Evolutionary conservation across 2,797 vertebrate species (phyloP), one percentile per base, ranked within the genome.

Genomic region (Silurus lanzhouensis): DNA sequence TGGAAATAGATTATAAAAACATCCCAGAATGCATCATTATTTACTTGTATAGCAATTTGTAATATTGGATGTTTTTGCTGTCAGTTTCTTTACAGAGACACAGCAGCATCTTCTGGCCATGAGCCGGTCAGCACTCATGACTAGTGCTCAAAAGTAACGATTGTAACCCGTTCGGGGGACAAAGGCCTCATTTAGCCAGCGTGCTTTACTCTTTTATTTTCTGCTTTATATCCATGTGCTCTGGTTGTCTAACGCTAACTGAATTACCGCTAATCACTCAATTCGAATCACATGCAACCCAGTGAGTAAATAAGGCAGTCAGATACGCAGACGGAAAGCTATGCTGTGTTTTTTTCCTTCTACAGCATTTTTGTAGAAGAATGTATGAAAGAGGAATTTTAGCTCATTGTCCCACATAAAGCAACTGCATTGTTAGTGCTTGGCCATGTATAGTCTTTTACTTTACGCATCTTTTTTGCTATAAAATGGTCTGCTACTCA

Each of bases 241-340:
- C 87, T 82, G 87, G 88, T 90, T 88, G 86, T 91, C 90, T 88
- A 86, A 89, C 71, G 83, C 90, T 95, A 90, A 95, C 94, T 94
- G 91, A 94, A 95, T 95, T 95, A 90, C 87, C 31, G 83, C 90
- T 94, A 95, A 95, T 95, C 84, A 90, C 87, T 92, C 92, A 94
- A 96, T 95, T 94, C 88, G 92, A 94, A 93, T 96, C 95, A 95
- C 94, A 95, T 94, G 94, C 83, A 92, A 92, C 70, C 82, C 83
- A 81, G 88, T 78, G 85, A 92, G 87, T 90, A 90, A 94, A 92
- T 91, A 87, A 91, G 86, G 85, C 72, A 70, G 85, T 85, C 74
- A 78, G 84, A 81, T 87, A 63, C 38, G 20, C 84, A 90, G 89
- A 88, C 86, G 75, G 83, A 83, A 85, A 86, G 75, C 87, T 87